These are phyloP conservation scores for Cossypha niveicapilla DNA, from an alignment of 2,797 vertebrate genomes.

Conservation along the genomic window DNA sequence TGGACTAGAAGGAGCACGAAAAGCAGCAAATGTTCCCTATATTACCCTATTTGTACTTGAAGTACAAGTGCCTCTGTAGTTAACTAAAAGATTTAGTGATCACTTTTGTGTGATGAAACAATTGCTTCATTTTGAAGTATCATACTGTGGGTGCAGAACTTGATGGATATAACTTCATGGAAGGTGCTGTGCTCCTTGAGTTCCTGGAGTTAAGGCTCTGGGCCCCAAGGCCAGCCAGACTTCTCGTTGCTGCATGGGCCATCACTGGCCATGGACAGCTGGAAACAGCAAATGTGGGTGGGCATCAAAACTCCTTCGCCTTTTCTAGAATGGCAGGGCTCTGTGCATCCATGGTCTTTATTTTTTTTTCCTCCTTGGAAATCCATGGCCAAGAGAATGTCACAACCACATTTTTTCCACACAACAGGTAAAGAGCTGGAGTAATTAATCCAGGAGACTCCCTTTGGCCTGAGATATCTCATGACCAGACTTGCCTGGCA, in stretches of 20 bases:
- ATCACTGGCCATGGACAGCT: neutral
- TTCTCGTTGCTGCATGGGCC: accelerated
- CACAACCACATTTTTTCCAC: neutral
- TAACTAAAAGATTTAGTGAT: neutral
- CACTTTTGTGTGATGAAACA: neutral
- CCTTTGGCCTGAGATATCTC: neutral
- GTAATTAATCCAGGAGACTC: neutral
- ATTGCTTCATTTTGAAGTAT: neutral
- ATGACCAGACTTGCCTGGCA: neutral
- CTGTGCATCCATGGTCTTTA: neutral
- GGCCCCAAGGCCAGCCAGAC: neutral
- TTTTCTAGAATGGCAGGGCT: neutral
- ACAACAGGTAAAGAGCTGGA: neutral
- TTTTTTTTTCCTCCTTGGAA: neutral
- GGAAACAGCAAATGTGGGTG: neutral
- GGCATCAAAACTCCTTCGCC: accelerated
- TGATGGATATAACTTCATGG: neutral
- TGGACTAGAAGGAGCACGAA: neutral
- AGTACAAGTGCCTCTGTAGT: neutral
- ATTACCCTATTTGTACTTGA: neutral
- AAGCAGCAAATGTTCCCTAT: neutral
- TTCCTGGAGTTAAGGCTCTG: neutral
- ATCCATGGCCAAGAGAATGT: neutral
- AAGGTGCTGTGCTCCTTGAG: neutral
- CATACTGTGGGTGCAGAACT: neutral